Percentiles rank a stretch among this genome's conserved stretches.
phyloP scores from a whole-genome alignment of 1,140 invertebrate species.

The Calephelis nemesis region DNA sequence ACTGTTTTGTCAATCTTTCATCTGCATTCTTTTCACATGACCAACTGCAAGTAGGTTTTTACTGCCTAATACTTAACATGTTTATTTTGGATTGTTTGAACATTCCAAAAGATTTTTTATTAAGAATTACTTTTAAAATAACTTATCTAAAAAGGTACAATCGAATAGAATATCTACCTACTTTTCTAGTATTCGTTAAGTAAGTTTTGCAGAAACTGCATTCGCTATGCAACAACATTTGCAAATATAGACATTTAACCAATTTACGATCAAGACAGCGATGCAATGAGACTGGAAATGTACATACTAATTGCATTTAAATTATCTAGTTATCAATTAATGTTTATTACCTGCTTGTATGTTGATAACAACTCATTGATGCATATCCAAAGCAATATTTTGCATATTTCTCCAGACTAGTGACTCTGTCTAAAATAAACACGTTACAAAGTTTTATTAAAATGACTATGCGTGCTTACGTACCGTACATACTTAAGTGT shows the following conservation, averaged over 20 bases:
- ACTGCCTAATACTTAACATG: too few species aligned
- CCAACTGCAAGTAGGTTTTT: too few species aligned
- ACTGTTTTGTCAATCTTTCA: too few species aligned
- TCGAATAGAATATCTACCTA: too few species aligned
- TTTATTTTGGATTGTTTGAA: too few species aligned
- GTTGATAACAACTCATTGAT: constrained; percentile 1
- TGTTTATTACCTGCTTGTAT: constrained; percentile 6
- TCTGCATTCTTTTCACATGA: too few species aligned
- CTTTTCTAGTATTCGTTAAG: not conserved
- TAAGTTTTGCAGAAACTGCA: not conserved
- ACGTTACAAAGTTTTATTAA: constrained; percentile 58
- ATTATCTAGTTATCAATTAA: constrained; percentile 12
- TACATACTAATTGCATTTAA: constrained; percentile 15
- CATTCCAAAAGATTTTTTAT: too few species aligned
- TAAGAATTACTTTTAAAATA: too few species aligned
- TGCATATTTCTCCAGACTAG: constrained; percentile 37
- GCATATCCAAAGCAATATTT: constrained; percentile 17
- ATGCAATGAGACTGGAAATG: not conserved
- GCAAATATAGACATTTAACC: constrained; percentile 11
- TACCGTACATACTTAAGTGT: constrained; percentile 38
- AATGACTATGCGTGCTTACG: constrained; percentile 49
- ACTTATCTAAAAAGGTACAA: too few species aligned
- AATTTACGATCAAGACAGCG: constrained; percentile 1
- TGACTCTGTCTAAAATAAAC: constrained; percentile 46
- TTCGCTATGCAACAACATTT: constrained; percentile 5